These are phyloP conservation scores for Podarcis muralis DNA, from an alignment of 2,113 vertebrate genomes.

Conservation along the genomic window DNA sequence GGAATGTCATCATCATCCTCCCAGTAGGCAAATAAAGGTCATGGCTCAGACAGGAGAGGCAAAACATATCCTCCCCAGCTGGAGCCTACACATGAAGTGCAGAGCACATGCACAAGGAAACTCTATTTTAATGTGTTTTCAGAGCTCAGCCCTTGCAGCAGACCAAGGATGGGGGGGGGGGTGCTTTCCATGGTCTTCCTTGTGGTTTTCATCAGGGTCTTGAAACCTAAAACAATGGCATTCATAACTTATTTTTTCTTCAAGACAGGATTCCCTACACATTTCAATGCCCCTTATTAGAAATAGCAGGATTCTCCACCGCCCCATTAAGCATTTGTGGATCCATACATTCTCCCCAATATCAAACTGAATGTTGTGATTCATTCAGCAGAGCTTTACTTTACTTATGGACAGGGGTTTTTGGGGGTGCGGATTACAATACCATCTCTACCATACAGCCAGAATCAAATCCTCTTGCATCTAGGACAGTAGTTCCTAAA, in stretches of 20 bases:
- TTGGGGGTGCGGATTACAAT: neutral
- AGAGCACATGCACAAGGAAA: neutral
- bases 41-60: neutral
- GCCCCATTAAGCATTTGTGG: neutral
- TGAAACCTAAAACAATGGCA: neutral
- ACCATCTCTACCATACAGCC: neutral
- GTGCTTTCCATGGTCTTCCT: constrained; percentile 28
- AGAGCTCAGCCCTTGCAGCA: constrained; percentile 11
- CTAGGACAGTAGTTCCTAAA: neutral
- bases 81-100: neutral
- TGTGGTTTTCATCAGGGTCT: neutral
- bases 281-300: neutral
- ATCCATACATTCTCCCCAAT: neutral
- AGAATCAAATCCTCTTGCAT: neutral
- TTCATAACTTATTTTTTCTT: neutral
- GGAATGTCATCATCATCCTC: constrained; percentile 47
- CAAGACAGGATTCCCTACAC: neutral
- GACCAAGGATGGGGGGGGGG: neutral
- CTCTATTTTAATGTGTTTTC: constrained; percentile 1
- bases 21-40: constrained; percentile 49
- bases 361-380: neutral
- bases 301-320: neutral
- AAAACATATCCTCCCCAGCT: neutral
- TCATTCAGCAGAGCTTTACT: neutral
- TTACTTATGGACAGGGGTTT: neutral